phyloP scores from a whole-genome alignment of 2,113 vertebrate species.

The Mirza zaza region DNA sequence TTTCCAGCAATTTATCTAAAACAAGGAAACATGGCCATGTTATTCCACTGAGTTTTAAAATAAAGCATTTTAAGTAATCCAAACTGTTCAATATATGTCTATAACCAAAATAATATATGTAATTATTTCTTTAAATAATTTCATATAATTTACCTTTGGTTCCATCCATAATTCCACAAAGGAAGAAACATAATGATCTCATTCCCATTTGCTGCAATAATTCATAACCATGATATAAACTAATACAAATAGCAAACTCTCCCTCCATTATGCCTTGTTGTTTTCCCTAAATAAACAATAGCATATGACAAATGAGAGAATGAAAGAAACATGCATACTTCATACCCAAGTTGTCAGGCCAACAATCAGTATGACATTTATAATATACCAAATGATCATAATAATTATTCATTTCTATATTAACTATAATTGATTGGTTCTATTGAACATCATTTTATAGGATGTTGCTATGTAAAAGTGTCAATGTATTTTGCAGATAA shows the following conservation, averaged over 20 bases:
- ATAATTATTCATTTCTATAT: not conserved
- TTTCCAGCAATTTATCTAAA: not conserved
- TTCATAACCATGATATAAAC: slow-evolving; percentile 96
- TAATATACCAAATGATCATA: not conserved
- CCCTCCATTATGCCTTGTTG: slow-evolving; percentile 93
- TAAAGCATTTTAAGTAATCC: not conserved
- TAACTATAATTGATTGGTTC: not conserved
- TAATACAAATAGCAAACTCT: slow-evolving; percentile 97
- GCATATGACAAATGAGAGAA: not conserved
- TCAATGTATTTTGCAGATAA: not conserved
- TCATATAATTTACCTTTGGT: slow-evolving; percentile 88
- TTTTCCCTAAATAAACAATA: slow-evolving; percentile 81
- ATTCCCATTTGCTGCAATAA: slow-evolving; percentile 95
- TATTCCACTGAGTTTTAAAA: slow-evolving; percentile 11
- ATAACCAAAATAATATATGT: slow-evolving; percentile 18
- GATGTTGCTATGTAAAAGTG: not conserved
- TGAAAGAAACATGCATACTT: not conserved
- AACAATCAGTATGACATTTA: not conserved
- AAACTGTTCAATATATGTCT: not conserved
- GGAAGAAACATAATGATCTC: slow-evolving; percentile 91
- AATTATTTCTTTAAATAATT: slow-evolving; percentile 48
- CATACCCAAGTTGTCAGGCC: rapidly evolving
- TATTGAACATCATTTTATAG: not conserved
- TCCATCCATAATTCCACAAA: slow-evolving; percentile 94
- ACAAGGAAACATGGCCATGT: not conserved